Base-by-base conservation (phyloP, 2,888 invertebrate species). In the Cyaniris semiargus region DNA sequence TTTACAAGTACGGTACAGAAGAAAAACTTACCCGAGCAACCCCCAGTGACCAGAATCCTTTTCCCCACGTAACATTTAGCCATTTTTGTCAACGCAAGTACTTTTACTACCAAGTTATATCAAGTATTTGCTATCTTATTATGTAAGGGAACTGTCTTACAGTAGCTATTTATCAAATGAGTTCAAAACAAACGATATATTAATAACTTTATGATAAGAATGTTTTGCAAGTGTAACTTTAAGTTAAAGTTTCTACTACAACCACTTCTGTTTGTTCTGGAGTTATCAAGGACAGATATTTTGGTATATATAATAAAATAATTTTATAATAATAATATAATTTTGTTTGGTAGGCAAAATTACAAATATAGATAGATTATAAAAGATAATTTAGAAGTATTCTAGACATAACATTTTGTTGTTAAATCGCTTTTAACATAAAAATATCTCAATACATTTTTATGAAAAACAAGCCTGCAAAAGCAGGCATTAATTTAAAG, bases 21-120 rank as follows among this genome's bases (percentile, higher is more conserved):
- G 4, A 66, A 66, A 66, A 13, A 76, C 81, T 84, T 95, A 97
- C 98, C 98, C 95, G 96, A 96, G 70, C 97, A 97, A 76, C 97
- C 98, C 75, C 98, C 98, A 3, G 98, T 98, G 0, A 98, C 97
- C 71, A 98, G 91, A 84, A 97, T 96, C 76, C 96, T 95, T 93
- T 97, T 98, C 76, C 96, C 96, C 83, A 94, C 93, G 85, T 97
- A 97, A 81, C 88, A 91, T 83, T 95, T 88, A 78, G 88, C 86
- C 91, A 91, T 92, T 78, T 78, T 83, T 18, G 48, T 23, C 27
- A 77, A 76, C n/a, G 21, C 21, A 44, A 44, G 21, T 4, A 44
- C n/a, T 21, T 21, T 38, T n/a, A 71, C 71, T 38, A 21, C 10
- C 38, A 70, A 34, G 34, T 70, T 18, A 34, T 7, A 38, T n/a